These are phyloP conservation scores for Mactromeris polynyma DNA, from an alignment of 2,888 invertebrate genomes.

Conservation along the genomic window DNA sequence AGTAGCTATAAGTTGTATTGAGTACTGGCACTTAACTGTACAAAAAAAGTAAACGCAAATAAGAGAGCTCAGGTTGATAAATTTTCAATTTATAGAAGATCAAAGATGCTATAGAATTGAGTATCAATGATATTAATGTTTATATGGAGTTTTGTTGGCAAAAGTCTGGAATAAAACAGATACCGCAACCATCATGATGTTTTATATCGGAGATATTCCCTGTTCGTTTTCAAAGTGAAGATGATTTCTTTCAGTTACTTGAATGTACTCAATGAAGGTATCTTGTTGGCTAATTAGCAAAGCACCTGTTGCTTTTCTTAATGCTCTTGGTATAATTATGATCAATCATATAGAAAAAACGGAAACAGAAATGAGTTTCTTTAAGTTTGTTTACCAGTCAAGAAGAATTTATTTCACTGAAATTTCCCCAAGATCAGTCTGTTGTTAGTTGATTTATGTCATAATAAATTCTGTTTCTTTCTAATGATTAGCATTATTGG, in stretches of 20 bases:
- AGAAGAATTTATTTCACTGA: not conserved
- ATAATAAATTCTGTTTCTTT: not conserved
- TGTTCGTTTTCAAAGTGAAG: not conserved
- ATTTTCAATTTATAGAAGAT: not conserved
- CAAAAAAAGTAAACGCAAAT: not conserved
- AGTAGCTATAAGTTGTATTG: too few species aligned
- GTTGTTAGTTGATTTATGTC: not conserved
- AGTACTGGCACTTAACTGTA: too few species aligned
- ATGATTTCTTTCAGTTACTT: not conserved
- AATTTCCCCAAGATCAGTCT: not conserved
- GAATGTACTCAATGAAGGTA: not conserved
- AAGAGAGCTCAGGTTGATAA: not conserved
- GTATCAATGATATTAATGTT: not conserved
- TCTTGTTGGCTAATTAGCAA: not conserved
- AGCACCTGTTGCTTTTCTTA: slow-evolving; percentile 1
- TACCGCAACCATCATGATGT: not conserved
- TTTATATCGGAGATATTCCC: not conserved
- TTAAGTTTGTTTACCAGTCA: not conserved
- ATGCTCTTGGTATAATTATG: not conserved
- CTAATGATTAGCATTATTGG: not conserved
- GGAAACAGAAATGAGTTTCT: not conserved
- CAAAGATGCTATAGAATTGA: not conserved
- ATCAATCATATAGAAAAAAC: not conserved
- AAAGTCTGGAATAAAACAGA: not conserved
- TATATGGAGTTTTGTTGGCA: not conserved